Evolutionary conservation across 2,113 vertebrate species (phyloP), one percentile per base, ranked within the genome.

Genomic region (Poecile atricapillus): DNA sequence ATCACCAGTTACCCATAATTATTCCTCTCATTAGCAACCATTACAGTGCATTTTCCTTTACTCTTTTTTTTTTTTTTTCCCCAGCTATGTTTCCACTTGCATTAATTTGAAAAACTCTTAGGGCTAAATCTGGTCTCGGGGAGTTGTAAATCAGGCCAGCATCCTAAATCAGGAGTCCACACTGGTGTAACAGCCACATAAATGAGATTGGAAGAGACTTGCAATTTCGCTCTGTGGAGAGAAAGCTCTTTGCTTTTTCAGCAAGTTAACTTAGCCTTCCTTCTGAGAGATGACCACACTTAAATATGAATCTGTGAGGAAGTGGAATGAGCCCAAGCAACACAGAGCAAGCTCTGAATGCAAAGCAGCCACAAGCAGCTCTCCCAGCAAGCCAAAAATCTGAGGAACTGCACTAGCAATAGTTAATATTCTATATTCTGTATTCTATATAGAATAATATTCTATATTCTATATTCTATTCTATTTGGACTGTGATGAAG

Each of bases 201-300:
- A 84, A 87, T 73, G 63, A 91, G 93, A 91, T 63, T 87, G 67
- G 73, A 70, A 93, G 58, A 88, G 93, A 75, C 78, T 76, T 73
- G 59, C 39, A 85, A 80, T 93, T 95, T 93, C 8, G 1, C 59
- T 80, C 85, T 33, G 23, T 17, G 49, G 20, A 77, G 75, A 55
- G 47, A 86, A 88, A 67, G 59, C 49, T 71, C 84, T 87, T 39
- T 88, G 90, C 37, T 70, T 83, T 93, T 90, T 91, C 75, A 86
- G 71, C 50, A 85, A 77, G 75, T 86, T 63, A 80, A 90, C 67
- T 91, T n/a, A 86, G 35, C 55, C 47, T 83, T 77, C 67, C 63
- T 90, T 70, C 55, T 70, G 71, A 85, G 78, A 95, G 75, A 85
- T 87, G 46, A 63, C 49, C 70, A 52, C 44, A 41, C 68, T 95